Base-by-base conservation (phyloP, 2,113 vertebrate genomes). In the Heptranchias perlo region DNA sequence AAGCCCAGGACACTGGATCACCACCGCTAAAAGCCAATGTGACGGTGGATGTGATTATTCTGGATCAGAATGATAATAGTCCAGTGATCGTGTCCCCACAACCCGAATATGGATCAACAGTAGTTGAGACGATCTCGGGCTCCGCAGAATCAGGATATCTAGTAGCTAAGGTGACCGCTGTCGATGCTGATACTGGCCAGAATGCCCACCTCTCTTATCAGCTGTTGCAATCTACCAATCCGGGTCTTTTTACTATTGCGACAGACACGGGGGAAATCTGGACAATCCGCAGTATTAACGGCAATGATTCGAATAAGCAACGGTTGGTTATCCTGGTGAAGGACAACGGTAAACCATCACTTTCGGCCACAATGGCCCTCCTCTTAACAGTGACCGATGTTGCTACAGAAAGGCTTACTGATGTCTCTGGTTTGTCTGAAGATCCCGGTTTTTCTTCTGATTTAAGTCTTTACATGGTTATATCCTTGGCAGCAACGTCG, bases 41-140 rank as follows among this genome's bases (percentile, higher is more conserved):
- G 58, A 97, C 96, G 21, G 95, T 97, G 28, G 96, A 35, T 0
- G 78, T 97, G 14, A 67, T 91, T 0, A 93, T 98, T 18, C 76
- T 97, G 52, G 98, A 98, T 13, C 97, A 97, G 54, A 98, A 98
- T 6, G 98, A 98, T 96, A 98, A 98, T 2, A 96, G 96, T 0
- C 98, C 98, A 0, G 96, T 97, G 95, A 97, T 97, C 96, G 96
- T 97, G 25, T 96, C 97, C 0, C 97, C 97, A 8, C 52, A 97
- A 95, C 97, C 97, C 86, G 96, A 97, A 87, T 96, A 28, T 0
- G 96, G 96, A 49, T 96, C 89, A 1, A 35, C 96, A 0, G 96
- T 97, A 84, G 97, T 97, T 0, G 96, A 98, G 96, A 97, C 98
- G 58, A 97, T 98, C 35, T 96, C 97, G 92, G 97, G 97, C 95